Conservation (phyloP, 2,113 vertebrate species). For the Lipophrys pholis region DNA sequence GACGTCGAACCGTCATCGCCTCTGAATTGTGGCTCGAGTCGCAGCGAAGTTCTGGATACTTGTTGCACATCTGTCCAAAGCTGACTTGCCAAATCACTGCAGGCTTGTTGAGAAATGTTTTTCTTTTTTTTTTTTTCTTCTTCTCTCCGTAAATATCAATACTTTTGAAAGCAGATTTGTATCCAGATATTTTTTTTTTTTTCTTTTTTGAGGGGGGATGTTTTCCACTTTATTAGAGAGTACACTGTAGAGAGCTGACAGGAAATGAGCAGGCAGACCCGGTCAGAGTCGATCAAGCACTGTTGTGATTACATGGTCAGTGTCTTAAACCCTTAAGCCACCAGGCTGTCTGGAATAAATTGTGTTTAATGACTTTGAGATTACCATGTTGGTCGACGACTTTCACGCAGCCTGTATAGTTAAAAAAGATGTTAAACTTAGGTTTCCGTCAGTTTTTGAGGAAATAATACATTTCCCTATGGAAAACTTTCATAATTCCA, state of each 20-base stretch:
- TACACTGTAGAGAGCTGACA: conserved; percentile 27
- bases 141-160: conserved; percentile 7
- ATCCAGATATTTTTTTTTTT: conserved; percentile 14
- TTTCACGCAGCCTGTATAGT: conserved; percentile 8
- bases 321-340: conserved; percentile 31
- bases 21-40: conserved; percentile 35
- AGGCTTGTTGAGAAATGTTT: conserved; percentile 24
- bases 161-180: conserved; percentile 8
- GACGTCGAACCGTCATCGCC: conserved; percentile 47
- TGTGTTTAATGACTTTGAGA: conserved; percentile 31
- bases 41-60: conserved; percentile 39
- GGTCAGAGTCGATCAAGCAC: conserved; percentile 28
- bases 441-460: not conserved
- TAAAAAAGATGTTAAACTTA: conserved; percentile 7
- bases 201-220: too few relatives aligned
- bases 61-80: conserved; percentile 35
- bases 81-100: conserved; percentile 22
- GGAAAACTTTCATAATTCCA: too few relatives aligned
- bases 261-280: conserved; percentile 45
- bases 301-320: conserved; percentile 46
- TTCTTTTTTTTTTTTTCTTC: conserved; percentile 12
- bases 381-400: conserved; percentile 18
- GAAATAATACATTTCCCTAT: too few relatives aligned
- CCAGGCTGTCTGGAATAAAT: conserved; percentile 22
- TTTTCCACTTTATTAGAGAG: conserved; percentile 10